Percentiles rank a stretch among this genome's conserved stretches.
Conservation (phyloP, 2,797 vertebrate species). For the Gorsachius magnificus region DNA sequence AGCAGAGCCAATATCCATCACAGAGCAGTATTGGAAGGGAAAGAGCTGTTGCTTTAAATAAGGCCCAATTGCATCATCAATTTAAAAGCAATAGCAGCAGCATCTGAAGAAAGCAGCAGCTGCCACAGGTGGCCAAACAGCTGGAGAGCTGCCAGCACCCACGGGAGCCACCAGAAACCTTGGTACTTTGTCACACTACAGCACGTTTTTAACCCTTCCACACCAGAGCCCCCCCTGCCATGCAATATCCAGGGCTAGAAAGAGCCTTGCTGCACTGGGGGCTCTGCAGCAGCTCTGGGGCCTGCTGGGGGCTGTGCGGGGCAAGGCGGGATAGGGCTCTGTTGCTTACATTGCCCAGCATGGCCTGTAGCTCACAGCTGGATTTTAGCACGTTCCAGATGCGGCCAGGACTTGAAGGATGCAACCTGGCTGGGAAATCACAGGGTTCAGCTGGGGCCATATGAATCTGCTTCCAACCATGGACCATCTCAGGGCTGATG, state of each 20-base stretch:
- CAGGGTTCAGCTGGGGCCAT: background rate
- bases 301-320: background rate
- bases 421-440: background rate
- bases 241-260: fast-evolving
- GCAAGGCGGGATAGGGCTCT: background rate
- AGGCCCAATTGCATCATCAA: slow-evolving; percentile 53
- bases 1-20: slow-evolving; percentile 39
- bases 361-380: background rate
- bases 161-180: background rate
- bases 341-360: fast-evolving
- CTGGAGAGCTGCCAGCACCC: slow-evolving; percentile 59
- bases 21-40: background rate
- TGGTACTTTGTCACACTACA: background rate
- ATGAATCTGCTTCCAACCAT: fast-evolving
- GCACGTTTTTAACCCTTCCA: background rate
- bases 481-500: background rate
- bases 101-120: slow-evolving; percentile 50
- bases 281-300: background rate
- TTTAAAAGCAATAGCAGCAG: slow-evolving; percentile 57
- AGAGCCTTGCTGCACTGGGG: background rate
- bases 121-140: slow-evolving; percentile 67
- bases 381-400: background rate
- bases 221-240: background rate
- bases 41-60: slow-evolving; percentile 60
- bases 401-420: background rate